Conservation (phyloP, 2,888 invertebrate species). For the Conomelus anceps region DNA sequence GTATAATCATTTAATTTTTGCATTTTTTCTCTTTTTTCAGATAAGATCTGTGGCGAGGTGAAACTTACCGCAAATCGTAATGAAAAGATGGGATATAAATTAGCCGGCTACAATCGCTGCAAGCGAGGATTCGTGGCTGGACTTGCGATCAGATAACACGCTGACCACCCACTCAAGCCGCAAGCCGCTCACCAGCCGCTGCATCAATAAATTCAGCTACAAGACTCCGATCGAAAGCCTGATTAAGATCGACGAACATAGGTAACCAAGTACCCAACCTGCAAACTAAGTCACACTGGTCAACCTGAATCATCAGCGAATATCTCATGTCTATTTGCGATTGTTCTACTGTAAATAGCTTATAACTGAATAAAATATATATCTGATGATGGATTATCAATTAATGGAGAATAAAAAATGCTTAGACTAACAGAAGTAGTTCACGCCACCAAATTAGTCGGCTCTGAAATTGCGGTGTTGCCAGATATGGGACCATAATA, state of each 20-base stretch:
- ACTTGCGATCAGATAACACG: neutral
- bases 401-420: too few species aligned
- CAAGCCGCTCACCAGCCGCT: neutral
- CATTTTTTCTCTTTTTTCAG: neutral
- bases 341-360: neutral
- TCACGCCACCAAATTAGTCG: too few species aligned
- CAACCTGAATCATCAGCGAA: neutral
- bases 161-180: constrained; percentile 3
- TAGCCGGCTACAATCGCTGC: neutral
- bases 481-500: too few species aligned
- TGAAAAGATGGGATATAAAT: constrained; percentile 9
- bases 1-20: neutral
- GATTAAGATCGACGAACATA: neutral
- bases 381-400: too few species aligned
- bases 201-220: neutral
- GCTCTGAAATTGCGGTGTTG: too few species aligned
- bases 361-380: neutral
- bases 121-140: constrained; percentile 1
- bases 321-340: neutral
- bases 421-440: too few species aligned
- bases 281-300: neutral
- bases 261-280: neutral
- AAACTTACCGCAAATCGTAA: constrained; percentile 4
- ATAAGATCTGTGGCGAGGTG: neutral
- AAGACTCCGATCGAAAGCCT: neutral